A percentile compares a stretch with the other conserved stretches of the same genome.
Conservation (phyloP, 2,113 vertebrate genomes). For the Pollimyrus isidori region DNA sequence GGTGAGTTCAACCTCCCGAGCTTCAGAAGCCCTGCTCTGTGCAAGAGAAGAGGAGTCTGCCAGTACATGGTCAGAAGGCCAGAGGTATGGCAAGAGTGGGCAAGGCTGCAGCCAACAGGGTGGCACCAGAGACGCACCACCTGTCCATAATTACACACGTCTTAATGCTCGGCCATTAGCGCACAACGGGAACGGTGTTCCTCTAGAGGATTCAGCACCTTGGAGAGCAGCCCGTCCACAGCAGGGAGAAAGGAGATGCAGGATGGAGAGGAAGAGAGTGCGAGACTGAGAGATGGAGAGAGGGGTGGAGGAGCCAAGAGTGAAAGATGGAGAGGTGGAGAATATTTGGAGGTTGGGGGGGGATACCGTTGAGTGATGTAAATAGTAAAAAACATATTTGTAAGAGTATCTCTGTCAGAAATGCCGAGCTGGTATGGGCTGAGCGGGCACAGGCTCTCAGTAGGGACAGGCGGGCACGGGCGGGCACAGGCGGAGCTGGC, state of each 20-base stretch:
- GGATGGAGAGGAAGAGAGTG: neutral
- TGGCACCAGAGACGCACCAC: neutral
- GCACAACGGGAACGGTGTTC: neutral
- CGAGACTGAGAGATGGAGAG: neutral
- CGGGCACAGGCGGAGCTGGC: neutral
- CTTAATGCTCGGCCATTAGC: neutral
- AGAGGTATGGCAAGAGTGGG: neutral
- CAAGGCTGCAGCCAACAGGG: neutral
- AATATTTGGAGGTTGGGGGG: neutral
- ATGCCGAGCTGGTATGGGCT: neutral
- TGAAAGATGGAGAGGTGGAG: neutral
- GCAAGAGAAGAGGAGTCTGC: neutral
- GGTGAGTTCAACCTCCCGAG: neutral
- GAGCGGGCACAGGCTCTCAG: neutral
- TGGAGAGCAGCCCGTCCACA: slow-evolving; percentile 15
- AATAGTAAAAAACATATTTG: neutral
- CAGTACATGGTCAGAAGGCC: neutral
- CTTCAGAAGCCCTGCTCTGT: neutral
- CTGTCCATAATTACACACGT: neutral
- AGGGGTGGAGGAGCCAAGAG: neutral
- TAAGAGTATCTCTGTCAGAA: neutral
- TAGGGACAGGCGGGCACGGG: neutral
- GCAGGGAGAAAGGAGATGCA: neutral
- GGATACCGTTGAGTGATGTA: neutral
- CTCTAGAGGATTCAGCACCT: slow-evolving; percentile 32